phyloP scores from a whole-genome alignment of 2,113 vertebrate genomes.

The Abramis brama region DNA sequence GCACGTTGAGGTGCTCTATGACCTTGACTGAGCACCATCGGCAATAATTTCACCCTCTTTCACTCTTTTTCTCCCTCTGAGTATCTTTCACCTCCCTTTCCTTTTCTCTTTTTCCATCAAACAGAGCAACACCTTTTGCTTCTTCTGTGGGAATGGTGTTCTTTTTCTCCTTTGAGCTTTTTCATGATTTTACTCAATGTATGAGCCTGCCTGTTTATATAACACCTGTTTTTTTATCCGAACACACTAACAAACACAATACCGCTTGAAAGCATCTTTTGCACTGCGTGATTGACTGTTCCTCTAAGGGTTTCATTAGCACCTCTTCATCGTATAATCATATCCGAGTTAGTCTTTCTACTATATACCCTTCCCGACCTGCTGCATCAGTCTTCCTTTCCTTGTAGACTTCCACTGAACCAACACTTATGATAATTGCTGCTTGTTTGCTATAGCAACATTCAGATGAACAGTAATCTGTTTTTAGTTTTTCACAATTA shows the following conservation, averaged over 20 bases:
- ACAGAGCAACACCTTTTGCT: constrained; percentile 23
- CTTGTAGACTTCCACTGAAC: neutral
- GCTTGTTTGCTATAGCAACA: neutral
- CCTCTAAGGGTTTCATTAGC: constrained; percentile 22
- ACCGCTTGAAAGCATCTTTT: neutral
- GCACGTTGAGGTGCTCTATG: constrained; percentile 32
- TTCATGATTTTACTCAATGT: neutral
- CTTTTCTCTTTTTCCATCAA: constrained; percentile 16
- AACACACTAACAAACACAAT: neutral
- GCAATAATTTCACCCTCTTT: constrained; percentile 33
- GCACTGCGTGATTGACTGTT: neutral
- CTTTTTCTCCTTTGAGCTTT: neutral
- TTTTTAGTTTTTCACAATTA: constrained; percentile 16
- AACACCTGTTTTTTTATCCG: neutral
- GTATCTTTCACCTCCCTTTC: constrained; percentile 11
- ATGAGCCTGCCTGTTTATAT: neutral
- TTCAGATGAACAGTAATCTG: constrained; percentile 9
- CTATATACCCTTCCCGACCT: neutral
- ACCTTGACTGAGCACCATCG: constrained; percentile 36
- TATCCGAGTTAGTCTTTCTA: neutral
- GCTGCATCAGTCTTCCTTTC: neutral
- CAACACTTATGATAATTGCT: constrained; percentile 5
- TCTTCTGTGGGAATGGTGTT: neutral
- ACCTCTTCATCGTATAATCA: constrained; percentile 27
- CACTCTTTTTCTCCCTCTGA: constrained; percentile 28